phyloP scores from a whole-genome alignment of 2,113 vertebrate species.

The Semicossyphus pulcher region DNA sequence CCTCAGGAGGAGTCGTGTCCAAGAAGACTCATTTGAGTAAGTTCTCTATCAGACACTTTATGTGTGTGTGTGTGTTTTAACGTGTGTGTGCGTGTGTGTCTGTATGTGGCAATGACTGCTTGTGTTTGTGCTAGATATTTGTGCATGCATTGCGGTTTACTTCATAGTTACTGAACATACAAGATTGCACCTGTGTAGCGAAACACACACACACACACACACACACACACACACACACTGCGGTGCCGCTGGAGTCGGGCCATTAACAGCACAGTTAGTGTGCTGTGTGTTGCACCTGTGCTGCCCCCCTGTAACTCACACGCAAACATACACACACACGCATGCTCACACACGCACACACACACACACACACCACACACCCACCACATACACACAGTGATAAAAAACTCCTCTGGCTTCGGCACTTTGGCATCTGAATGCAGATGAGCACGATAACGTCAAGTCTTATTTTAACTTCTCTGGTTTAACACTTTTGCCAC shows the following conservation, averaged over 20 bases:
- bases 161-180: constrained; percentile 60
- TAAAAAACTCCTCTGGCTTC: constrained; percentile 36
- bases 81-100: constrained; percentile 5
- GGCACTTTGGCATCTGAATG: constrained; percentile 58
- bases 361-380: constrained; percentile 24
- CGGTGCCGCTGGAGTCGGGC: constrained; percentile 48
- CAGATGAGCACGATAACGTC: constrained; percentile 73
- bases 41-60: constrained; percentile 22
- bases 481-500: constrained; percentile 71
- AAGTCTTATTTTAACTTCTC: constrained; percentile 67
- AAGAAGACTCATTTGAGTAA: constrained; percentile 79
- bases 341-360: constrained; percentile 23
- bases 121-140: constrained; percentile 78
- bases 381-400: constrained; percentile 22
- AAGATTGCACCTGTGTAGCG: constrained; percentile 71
- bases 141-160: constrained; percentile 74
- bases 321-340: constrained; percentile 14
- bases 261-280: constrained; percentile 50
- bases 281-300: constrained; percentile 66
- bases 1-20: constrained; percentile 65
- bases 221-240: constrained; percentile 21
- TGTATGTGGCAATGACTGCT: constrained; percentile 36
- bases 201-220: constrained; percentile 31
- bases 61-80: not conserved
- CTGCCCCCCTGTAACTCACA: constrained; percentile 9